These are phyloP conservation scores for Oxyruncus cristatus DNA, from an alignment of 2,113 vertebrate species.

Conservation along the genomic window DNA sequence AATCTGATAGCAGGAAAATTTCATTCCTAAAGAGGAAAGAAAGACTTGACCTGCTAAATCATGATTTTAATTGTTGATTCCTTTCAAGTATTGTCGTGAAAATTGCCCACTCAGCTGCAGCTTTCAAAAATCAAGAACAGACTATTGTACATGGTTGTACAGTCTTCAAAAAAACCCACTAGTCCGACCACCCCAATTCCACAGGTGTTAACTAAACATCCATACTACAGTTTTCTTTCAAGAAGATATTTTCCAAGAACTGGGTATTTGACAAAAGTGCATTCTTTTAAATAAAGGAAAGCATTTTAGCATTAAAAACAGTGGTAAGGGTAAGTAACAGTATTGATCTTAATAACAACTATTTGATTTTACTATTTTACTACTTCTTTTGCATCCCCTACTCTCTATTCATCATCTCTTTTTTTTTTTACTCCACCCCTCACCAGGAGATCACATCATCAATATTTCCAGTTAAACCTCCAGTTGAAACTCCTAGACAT, in stretches of 20 bases:
- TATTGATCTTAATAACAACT: not conserved
- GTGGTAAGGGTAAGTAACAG: not conserved
- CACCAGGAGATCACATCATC: not conserved
- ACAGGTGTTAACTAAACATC: not conserved
- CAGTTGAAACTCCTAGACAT: not conserved
- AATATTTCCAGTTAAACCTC: not conserved
- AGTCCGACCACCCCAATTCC: not conserved
- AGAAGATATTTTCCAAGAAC: fast-evolving
- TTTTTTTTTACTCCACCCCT: too few species aligned
- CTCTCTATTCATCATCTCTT: not conserved
- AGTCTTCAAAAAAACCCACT: not conserved
- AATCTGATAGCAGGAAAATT: not conserved
- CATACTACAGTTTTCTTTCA: not conserved
- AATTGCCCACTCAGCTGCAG: not conserved
- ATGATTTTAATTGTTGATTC: not conserved
- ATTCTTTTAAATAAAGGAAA: not conserved
- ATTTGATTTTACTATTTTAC: not conserved
- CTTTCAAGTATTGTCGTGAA: not conserved
- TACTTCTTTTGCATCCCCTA: not conserved
- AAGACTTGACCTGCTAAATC: not conserved
- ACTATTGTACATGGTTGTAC: not conserved
- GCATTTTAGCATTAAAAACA: not conserved
- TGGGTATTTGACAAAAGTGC: not conserved
- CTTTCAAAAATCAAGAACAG: not conserved
- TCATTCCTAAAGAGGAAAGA: not conserved